Base-by-base conservation (phyloP, 2,888 invertebrate genomes). In the Mythimna loreyi region DNA sequence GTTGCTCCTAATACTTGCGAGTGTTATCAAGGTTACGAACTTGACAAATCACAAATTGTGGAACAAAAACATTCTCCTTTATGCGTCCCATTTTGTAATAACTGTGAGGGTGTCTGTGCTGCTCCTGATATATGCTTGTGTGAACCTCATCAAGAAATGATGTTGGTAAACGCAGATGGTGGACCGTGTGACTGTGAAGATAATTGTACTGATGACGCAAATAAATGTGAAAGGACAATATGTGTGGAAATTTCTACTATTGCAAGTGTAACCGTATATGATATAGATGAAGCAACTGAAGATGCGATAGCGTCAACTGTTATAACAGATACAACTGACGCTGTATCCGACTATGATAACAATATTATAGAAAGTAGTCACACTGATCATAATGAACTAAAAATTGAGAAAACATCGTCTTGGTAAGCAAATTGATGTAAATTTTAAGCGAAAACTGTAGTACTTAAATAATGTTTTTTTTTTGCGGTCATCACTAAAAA, bases 1-100 rank as follows among this genome's bases (percentile, higher is more conserved):
- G 43, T 84, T 0, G 79, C 78, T 30, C 88, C 87, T 28, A 82
- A 89, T 62, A 43, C 67, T 5, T 90, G 89, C 43, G 70, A 79
- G 36, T 90, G 89, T 62, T 47, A 73, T 49, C 28, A 56, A 1
- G 87, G 86, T 0, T 88, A 77, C 56, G 47, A 69, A 28, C 30
- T 76, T 16, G 21, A 70, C 50, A n/a, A 65, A 56, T 25, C 30
- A 2, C 36, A 28, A 25, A 6, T 25, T 23, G 28, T 25, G 1
- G 36, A 57, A 40, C 33, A 43, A 19, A 40, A 25, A 11, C 36
- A 28, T 6, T 28, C 61, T 21, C 28, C 63, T 45, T 13, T 65
- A 21, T 86, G 86, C 52, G 53, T 62, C 2, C 86, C 86, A 13
- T 33, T 74, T 30, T 86, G 86, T 68, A 49, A 49, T 11, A 68